Evolutionary conservation across 1,140 invertebrate genomes (phyloP), one percentile per base, ranked within the genome.

Genomic region (Neoseiulus cucumeris): DNA sequence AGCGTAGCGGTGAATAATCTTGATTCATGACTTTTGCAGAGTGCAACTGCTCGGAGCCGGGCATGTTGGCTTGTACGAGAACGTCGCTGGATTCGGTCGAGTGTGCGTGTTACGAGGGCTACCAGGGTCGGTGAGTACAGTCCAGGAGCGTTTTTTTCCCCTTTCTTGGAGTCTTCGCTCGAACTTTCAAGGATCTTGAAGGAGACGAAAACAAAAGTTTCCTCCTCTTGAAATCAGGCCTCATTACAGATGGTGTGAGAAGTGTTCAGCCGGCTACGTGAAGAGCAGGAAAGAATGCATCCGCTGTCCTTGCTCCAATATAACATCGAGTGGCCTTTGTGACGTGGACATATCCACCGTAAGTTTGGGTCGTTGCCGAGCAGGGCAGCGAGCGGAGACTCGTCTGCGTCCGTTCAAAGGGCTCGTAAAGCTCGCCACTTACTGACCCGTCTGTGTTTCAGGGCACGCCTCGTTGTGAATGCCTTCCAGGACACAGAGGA

Each of bases 271-370:
- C 9, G 68, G 68, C 22, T 67, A 67, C 42, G 67, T 67, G 44
- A 28, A 65, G 12, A 65, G 42, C 7, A 68, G 44, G 1, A 70
- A 69, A 29, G 66, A 70, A 39, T 69, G 69, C 41, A 42, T 47
- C 18, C 9, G 51, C 1, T 70, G 69, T 44, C 68, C 68, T 14
- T 70, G 69, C 41, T 64, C 68, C 28, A 70, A 69, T 33, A 42
- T 66, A 28, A 70, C 69, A 12, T 70, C 69, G 18, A 69, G 64
- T n/a, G 69, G 66, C 2, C 55, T 69, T 18, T 70, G 69, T 64
- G 65, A 66, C 7, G 59, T 69, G 33, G 68, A 68, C 69, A 39
- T 65, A 42, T 67, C 14, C 1, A 18, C 14, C 30, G 12, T 7
- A 66, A 30, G 42, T 12, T 44, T n/a, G 64, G 6, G 30, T 2